These are phyloP conservation scores for Lasioglossum albipes DNA, from an alignment of 1,140 invertebrate species.

Conservation along the genomic window DNA sequence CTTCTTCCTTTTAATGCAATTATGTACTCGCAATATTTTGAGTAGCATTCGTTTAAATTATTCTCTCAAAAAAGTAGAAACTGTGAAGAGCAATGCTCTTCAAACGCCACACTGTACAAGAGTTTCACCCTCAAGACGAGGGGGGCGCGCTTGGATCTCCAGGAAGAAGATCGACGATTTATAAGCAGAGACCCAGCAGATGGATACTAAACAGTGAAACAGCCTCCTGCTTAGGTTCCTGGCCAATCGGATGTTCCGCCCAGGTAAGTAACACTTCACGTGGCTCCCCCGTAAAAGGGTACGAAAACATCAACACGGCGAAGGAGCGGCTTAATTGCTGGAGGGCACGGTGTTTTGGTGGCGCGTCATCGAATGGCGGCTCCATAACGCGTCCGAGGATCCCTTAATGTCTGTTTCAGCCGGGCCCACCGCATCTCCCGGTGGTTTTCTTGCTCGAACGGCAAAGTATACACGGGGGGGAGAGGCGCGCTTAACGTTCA, in stretches of 20 bases:
- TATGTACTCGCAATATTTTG: no score
- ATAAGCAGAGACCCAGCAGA: no score
- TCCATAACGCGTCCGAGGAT: conserved; percentile 2
- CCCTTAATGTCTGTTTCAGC: conserved; percentile 16
- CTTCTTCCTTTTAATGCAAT: no score
- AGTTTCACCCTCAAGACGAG: no score
- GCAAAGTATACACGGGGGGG: background rate
- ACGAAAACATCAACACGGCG: background rate
- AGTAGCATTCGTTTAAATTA: no score
- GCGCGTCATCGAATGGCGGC: conserved; percentile 5
- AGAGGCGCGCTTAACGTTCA: conserved; percentile 14
- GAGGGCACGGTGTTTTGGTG: background rate
- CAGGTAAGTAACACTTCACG: background rate
- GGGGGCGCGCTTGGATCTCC: no score
- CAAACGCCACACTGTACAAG: no score
- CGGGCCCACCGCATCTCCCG: background rate
- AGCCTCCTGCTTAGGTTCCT: background rate
- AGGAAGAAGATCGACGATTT: no score
- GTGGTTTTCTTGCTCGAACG: conserved; percentile 20
- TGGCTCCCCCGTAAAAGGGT: background rate
- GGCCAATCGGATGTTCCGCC: background rate
- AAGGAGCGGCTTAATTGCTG: conserved; percentile 18
- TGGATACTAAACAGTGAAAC: no score
- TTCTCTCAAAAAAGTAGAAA: no score
- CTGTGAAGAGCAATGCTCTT: no score